Evolutionary conservation across 2,888 invertebrate species (phyloP).

Genomic region (Ochropleura leucogaster): DNA sequence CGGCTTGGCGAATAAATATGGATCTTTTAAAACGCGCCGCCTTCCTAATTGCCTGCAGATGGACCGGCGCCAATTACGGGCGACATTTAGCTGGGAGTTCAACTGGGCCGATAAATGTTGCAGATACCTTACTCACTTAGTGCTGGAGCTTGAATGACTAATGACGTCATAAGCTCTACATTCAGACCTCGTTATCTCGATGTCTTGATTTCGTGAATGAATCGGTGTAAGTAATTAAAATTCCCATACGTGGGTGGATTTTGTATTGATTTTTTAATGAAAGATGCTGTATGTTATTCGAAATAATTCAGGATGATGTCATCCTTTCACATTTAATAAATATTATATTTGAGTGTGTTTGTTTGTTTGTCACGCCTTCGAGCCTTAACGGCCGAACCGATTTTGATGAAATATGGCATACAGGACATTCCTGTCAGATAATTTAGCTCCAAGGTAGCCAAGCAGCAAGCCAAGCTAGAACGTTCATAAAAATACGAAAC

Average conservation of each 20-base stretch:
- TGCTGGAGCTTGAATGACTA: slow-evolving; percentile 72
- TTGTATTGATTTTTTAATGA: slow-evolving; percentile 21
- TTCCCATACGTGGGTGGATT: not conserved
- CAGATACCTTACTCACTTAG: slow-evolving; percentile 75
- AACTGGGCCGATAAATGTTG: slow-evolving; percentile 81
- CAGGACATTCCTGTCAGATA: not conserved
- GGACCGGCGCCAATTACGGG: slow-evolving; percentile 87
- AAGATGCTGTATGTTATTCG: not conserved
- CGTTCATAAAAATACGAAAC: not conserved
- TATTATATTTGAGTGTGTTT: not conserved
- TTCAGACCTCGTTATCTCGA: slow-evolving; percentile 41
- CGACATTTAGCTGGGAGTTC: slow-evolving; percentile 80
- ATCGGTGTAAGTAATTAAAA: slow-evolving; percentile 35
- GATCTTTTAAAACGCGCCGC: slow-evolving; percentile 86
- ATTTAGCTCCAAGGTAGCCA: not conserved
- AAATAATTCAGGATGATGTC: slow-evolving; percentile 14
- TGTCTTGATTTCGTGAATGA: slow-evolving; percentile 41
- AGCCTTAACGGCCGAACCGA: not conserved
- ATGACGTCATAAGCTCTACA: slow-evolving; percentile 71
- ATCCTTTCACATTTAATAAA: not conserved
- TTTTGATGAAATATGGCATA: not conserved
- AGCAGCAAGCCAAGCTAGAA: not conserved
- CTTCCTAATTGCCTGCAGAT: slow-evolving; percentile 88
- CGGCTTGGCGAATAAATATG: slow-evolving; percentile 84
- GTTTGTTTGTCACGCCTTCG: not conserved